Percentiles rank a stretch among this genome's conserved stretches.
phyloP scores from a whole-genome alignment of 1,140 invertebrate species.

The Chymomyza costata region DNA sequence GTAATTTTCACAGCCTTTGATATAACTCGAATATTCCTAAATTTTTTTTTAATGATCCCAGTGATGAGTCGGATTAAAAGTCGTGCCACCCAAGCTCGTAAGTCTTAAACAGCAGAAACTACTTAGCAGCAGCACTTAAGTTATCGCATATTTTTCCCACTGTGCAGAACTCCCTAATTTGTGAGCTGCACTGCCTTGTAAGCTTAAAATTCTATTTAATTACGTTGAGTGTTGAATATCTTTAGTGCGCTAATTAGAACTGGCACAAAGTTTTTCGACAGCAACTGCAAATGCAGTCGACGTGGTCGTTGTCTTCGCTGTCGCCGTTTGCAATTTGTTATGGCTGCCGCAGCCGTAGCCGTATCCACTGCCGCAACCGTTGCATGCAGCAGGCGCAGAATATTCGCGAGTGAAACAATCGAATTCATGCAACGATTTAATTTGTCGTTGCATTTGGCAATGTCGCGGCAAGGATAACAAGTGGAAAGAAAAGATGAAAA shows the following conservation, averaged over 20 bases:
- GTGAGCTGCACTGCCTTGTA: constrained; percentile 32
- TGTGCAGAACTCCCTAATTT: neutral
- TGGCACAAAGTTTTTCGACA: constrained; percentile 38
- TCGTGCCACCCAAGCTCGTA: no score
- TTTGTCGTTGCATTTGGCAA: constrained; percentile 30
- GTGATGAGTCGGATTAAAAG: no score
- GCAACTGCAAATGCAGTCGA: constrained; percentile 30
- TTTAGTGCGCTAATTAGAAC: constrained; percentile 62
- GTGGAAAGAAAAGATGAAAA: no score
- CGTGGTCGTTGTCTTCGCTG: no score
- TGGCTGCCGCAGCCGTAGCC: neutral
- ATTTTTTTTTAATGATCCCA: no score
- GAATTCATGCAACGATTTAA: constrained; percentile 54
- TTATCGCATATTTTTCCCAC: neutral
- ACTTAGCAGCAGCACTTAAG: no score
- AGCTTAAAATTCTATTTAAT: constrained; percentile 71
- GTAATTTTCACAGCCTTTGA: no score
- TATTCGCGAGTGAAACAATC: constrained; percentile 45
- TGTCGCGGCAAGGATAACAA: no score
- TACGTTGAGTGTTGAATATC: constrained; percentile 69
- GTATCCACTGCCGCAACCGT: neutral
- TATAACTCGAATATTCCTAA: no score
- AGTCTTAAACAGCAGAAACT: no score
- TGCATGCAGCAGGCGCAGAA: neutral
- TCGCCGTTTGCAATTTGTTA: constrained; percentile 9